Evolutionary conservation across 2,797 vertebrate genomes (phyloP), one percentile per base, ranked within the genome.

Genomic region (Myiotriccus ornatus): DNA sequence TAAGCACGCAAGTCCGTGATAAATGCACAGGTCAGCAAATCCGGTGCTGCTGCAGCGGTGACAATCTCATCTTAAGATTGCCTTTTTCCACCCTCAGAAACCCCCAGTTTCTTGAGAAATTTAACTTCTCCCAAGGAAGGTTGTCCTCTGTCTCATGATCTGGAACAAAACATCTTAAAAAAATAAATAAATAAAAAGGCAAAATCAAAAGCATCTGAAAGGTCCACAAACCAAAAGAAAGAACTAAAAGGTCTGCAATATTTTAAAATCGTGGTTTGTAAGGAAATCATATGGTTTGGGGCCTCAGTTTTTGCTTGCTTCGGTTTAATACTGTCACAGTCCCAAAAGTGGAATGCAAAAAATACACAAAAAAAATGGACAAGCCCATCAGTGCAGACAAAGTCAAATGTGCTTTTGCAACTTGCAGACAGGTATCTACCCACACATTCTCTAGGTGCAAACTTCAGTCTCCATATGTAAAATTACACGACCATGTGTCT

Each of bases 41-140:
- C 52, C 4, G 1, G 39, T 22, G 25, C 34, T 80, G 49, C 53
- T 49, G 34, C 19, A 39, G 16, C 0, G 0, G 23, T 44, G 55
- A 65, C 60, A 35, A 6, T 56, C 74, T 74, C 65, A 50, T 59
- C 52, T 70, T 2, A 39, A 55, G 49, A 39, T 0, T 73, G 30
- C 35, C 73, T 35, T 77, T 70, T 79, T 37, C 35, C 70, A 55
- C 53, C 44, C 55, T 78, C 57, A 84, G 52, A 87, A 89, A 86
- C 17, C 4, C 30, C 17, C 46, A 20, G 2, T 49, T 87, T 62
- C 75, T 78, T 14, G 14, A 84, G 81, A 84, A 90, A 77, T 21
- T 32, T n/a, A 60, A 52, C 32, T 87, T 77, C 44, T 77, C 34
- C 16, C 49, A 67, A 43, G 41, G 27, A 80, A 49, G 9, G 21